These are phyloP conservation scores for Drosophila heteroneura DNA, from an alignment of 2,888 invertebrate species.

Conservation along the genomic window DNA sequence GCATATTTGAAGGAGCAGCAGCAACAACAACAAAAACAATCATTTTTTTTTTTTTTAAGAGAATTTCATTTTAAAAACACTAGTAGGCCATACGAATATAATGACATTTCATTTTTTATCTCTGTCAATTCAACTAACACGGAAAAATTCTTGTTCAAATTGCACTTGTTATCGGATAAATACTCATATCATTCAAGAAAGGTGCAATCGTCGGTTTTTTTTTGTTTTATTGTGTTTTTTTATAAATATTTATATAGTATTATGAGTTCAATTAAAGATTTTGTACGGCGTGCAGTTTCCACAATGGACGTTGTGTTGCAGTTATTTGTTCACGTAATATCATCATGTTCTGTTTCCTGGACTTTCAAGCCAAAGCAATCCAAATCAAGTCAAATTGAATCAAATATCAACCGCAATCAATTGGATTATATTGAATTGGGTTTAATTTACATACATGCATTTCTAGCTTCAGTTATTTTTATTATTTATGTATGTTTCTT, in stretches of 20 bases:
- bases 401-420: conserved; percentile 2
- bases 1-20: conserved; percentile 3
- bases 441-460: conserved; percentile 42
- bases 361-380: conserved; percentile 18
- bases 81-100: conserved; percentile 33
- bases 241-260: conserved; percentile 21
- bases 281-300: conserved; percentile 45
- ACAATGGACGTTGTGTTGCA: conserved; percentile 55
- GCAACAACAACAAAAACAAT: neutral
- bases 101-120: conserved; percentile 39
- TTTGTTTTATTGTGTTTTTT: neutral
- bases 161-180: conserved; percentile 40
- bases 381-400: conserved; percentile 3
- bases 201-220: conserved; percentile 34
- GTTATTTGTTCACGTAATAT: conserved; percentile 58
- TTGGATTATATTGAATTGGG: conserved; percentile 18
- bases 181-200: conserved; percentile 32
- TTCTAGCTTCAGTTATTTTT: conserved; percentile 63
- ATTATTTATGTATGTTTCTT: conserved; percentile 86
- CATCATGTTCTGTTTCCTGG: conserved; percentile 28
- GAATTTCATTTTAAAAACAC: neutral
- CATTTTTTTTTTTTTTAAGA: neutral
- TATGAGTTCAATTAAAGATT: conserved; percentile 40
- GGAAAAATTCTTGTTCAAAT: conserved; percentile 60
- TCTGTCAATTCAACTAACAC: conserved; percentile 49